Percentiles rank a stretch among this genome's conserved stretches.
Conservation (phyloP, 2,888 invertebrate genomes). For the Pachymerium ferrugineum region DNA sequence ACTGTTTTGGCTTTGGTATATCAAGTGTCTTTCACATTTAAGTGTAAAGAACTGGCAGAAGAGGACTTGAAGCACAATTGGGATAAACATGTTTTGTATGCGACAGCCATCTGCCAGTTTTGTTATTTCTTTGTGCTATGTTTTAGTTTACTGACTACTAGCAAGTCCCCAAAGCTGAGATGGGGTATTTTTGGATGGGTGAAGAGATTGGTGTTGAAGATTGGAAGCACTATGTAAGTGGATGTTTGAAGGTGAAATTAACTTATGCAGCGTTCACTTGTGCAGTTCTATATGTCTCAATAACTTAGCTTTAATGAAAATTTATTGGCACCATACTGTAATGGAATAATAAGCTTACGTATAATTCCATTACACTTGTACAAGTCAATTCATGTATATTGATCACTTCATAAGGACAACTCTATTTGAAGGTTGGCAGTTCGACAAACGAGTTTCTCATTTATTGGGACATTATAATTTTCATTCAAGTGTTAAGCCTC, state of each 20-base stretch:
- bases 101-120: not conserved
- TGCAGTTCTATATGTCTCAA: too few species aligned
- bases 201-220: not conserved
- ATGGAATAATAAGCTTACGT: too few species aligned
- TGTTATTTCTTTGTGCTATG: not conserved
- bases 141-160: not conserved
- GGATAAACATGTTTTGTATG: not conserved
- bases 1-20: slow-evolving; percentile 1
- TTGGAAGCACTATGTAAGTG: not conserved
- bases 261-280: not conserved
- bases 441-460: too few species aligned
- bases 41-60: not conserved
- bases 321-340: too few species aligned
- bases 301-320: too few species aligned
- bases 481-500: too few species aligned
- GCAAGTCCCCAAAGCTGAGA: too few species aligned
- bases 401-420: too few species aligned
- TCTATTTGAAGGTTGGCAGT: too few species aligned
- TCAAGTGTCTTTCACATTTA: not conserved
- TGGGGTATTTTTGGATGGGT: not conserved
- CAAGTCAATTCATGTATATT: too few species aligned
- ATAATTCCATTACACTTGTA: too few species aligned
- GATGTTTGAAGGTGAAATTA: not conserved
- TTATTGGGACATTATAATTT: too few species aligned
- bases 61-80: not conserved